phyloP scores from a whole-genome alignment of 2,113 vertebrate species.

The Ophiodon elongatus region DNA sequence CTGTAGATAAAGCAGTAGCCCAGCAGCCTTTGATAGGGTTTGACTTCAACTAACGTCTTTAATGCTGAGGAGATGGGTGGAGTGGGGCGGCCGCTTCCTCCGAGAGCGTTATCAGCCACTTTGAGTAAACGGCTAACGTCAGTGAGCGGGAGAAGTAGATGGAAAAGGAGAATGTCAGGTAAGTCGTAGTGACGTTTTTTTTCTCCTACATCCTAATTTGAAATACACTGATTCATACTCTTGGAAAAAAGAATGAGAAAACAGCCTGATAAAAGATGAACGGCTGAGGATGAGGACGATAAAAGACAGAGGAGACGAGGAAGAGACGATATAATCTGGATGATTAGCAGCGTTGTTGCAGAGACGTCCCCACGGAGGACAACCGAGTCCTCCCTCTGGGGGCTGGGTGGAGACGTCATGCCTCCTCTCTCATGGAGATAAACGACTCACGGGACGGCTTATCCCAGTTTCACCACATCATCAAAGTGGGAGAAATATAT shows the following conservation, averaged over 20 bases:
- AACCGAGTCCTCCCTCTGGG: constrained; percentile 32
- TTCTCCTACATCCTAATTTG: background rate
- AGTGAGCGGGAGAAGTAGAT: background rate
- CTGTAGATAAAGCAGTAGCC: constrained; percentile 50
- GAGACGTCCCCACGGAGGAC: constrained; percentile 16
- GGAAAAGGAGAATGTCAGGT: background rate
- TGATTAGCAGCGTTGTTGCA: constrained; percentile 24
- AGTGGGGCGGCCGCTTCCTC: constrained; percentile 64
- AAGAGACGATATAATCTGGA: constrained; percentile 35
- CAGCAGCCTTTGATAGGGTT: constrained; percentile 24
- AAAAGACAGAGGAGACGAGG: background rate
- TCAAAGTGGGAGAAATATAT: constrained; percentile 21
- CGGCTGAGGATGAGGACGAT: background rate
- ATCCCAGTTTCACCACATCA: constrained; percentile 26
- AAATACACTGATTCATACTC: background rate
- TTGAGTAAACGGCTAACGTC: constrained; percentile 24
- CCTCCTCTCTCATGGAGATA: constrained; percentile 47
- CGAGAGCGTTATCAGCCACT: constrained; percentile 44
- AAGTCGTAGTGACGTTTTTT: background rate
- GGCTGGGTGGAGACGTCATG: constrained; percentile 58
- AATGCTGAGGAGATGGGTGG: constrained; percentile 62
- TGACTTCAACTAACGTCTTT: constrained; percentile 30
- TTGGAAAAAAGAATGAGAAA: background rate
- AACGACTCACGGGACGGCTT: constrained; percentile 37
- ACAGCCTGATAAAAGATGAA: background rate